A percentile compares a stretch with the other conserved stretches of the same genome.
phyloP scores from a whole-genome alignment of 2,797 vertebrate genomes.

The Podarcis siculus region DNA sequence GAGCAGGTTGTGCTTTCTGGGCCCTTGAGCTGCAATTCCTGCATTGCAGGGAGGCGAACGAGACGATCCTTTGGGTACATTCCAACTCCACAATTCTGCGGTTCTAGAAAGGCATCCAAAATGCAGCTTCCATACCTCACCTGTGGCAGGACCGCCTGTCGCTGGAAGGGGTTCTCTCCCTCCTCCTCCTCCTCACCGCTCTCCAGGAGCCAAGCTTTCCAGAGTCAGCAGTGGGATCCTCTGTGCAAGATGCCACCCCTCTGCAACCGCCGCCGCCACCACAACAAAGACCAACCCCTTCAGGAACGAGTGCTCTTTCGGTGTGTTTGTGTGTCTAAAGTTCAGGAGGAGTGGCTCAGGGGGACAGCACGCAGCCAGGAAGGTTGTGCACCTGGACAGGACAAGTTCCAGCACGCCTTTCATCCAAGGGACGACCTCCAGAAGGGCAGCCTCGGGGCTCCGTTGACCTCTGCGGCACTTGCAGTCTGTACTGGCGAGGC shows the following conservation, averaged over 20 bases:
- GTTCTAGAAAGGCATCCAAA: background rate
- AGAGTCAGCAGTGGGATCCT: background rate
- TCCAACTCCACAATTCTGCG: no score
- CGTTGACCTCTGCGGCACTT: background rate
- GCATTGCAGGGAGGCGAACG: no score
- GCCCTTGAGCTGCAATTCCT: no score
- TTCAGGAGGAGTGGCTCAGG: conserved; percentile 1
- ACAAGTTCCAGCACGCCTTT: background rate
- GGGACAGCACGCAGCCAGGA: background rate
- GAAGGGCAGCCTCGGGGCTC: background rate
- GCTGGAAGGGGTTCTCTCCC: no score
- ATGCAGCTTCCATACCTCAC: background rate
- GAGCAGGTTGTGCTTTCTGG: background rate
- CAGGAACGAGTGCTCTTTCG: background rate
- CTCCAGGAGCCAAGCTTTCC: no score
- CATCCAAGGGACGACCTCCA: background rate
- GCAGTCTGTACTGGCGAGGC: background rate
- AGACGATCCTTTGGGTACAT: no score
- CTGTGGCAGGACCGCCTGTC: background rate
- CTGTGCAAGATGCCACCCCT: no score
- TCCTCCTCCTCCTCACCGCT: no score
- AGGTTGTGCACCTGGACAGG: background rate
- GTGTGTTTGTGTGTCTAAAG: background rate
- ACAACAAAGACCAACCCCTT: background rate
- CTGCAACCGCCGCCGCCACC: background rate